Evolutionary conservation across 2,797 vertebrate genomes (phyloP), one percentile per base, ranked within the genome.

Genomic region (Periparus ater): DNA sequence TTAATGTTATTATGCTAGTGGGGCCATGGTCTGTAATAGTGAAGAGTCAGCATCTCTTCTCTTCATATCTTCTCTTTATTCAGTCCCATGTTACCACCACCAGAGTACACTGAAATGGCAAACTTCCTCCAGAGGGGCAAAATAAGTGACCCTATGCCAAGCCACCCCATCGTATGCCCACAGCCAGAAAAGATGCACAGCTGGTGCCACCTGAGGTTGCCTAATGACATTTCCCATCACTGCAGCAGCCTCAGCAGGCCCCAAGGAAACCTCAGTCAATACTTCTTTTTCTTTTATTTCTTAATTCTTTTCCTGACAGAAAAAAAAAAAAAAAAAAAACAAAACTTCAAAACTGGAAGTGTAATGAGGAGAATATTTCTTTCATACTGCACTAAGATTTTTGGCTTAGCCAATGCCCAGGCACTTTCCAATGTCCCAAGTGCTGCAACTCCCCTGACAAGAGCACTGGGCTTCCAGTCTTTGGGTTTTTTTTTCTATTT

Each of bases 251-350:
- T 78, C 60, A 50, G 14, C 22, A 6, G 8, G 34, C 17, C 18
- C 10, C 48, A 85, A 51, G 36, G 7, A 91, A 87, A 45, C 30
- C 11, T 84, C 32, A 57, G 10, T 4, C 17, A 57, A 40, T 34
- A 2, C 2, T 57, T 10, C 29, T 26, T 50, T 10, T 14, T 13
- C 20, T 62, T 55, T 36, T 26, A 27, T 16, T 32, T 8, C n/a
- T 76, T 48, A 45, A 11, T 32, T 51, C 7, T 34, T 61, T 26
- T 40, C 21, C 22, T 54, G 23, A 23, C 23, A 55, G 29, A 4
- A 51, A 42, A n/a, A 1, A 3, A 53, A 34, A 34, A 1, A 4
- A 53, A 29, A 34, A 1, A 4, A 53, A 34, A 45, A 1, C 10
- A 38, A 38, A 1, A 4, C 17, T 34, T 78, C 30, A 25, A 66